Evolutionary conservation across 1,140 invertebrate genomes (phyloP).

Genomic region (Heliconius melpomene): DNA sequence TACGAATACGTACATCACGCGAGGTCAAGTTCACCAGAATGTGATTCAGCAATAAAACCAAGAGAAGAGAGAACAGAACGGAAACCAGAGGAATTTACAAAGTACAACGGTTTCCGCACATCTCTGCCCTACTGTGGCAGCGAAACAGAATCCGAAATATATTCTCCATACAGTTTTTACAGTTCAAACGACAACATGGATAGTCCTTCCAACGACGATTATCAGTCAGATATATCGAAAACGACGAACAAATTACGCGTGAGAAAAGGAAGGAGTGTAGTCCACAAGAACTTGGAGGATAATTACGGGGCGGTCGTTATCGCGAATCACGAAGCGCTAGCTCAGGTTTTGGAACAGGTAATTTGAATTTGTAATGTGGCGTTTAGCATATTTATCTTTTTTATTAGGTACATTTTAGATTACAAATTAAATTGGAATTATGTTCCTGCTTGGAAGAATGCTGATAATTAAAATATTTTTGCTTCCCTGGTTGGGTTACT

Average conservation of each 20-base stretch:
- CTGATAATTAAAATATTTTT: neutral
- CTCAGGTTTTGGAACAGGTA: conserved; percentile 92
- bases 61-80: conserved; percentile 65
- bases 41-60: conserved; percentile 79
- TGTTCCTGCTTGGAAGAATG: neutral
- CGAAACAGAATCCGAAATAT: conserved; percentile 91
- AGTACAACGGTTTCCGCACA: conserved; percentile 76
- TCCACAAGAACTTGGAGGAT: conserved; percentile 91
- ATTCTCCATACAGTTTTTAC: conserved; percentile 89
- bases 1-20: conserved; percentile 84
- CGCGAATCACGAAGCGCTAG: conserved; percentile 93
- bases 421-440: neutral
- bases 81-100: conserved; percentile 64
- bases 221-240: conserved; percentile 69
- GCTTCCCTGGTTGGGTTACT: neutral
- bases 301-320: conserved; percentile 93
- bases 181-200: conserved; percentile 79
- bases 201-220: conserved; percentile 71
- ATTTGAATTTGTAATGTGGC: conserved; percentile 26
- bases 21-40: conserved; percentile 84
- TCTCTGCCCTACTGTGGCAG: conserved; percentile 90
- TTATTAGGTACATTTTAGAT: neutral
- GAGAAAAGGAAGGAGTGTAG: conserved; percentile 88
- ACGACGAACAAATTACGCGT: conserved; percentile 85
- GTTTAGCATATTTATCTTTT: neutral